These are phyloP conservation scores for Centrocercus urophasianus DNA, from an alignment of 2,113 vertebrate species.

Conservation along the genomic window DNA sequence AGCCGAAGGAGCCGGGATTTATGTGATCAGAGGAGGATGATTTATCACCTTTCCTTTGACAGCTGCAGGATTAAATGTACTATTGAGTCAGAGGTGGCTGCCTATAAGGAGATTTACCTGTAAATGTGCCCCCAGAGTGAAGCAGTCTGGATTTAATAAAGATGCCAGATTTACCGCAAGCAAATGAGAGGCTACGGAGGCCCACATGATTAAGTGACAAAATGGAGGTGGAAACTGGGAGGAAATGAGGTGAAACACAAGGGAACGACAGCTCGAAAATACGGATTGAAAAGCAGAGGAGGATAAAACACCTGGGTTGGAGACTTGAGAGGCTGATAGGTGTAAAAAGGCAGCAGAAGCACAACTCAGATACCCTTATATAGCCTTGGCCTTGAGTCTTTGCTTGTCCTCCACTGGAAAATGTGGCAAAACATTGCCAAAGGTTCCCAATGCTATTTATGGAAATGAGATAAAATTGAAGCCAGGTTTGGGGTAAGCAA, in stretches of 20 bases:
- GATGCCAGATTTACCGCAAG: conserved; percentile 56
- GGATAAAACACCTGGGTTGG: conserved; percentile 17
- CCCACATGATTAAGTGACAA: conserved; percentile 53
- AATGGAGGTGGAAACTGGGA: conserved; percentile 53
- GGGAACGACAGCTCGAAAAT: conserved; percentile 32
- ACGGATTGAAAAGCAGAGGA: conserved; percentile 2
- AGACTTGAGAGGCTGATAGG: neutral
- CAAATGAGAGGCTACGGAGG: conserved; percentile 47
- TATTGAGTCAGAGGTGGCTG: conserved; percentile 41
- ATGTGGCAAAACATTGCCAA: conserved; percentile 44
- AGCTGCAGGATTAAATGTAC: conserved; percentile 19
- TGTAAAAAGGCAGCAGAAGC: neutral
- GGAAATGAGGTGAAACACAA: conserved; percentile 57
- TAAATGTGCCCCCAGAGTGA: conserved; percentile 27
- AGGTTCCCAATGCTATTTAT: conserved; percentile 64
- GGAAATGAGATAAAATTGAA: conserved; percentile 74
- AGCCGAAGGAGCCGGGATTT: neutral
- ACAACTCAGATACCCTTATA: neutral
- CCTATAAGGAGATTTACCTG: conserved; percentile 59
- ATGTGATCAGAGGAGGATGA: conserved; percentile 7
- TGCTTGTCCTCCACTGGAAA: conserved; percentile 30
- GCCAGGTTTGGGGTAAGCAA: conserved; percentile 65
- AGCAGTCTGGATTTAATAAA: conserved; percentile 72
- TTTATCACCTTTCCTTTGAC: conserved; percentile 33
- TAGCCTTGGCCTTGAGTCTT: conserved; percentile 27